These are phyloP conservation scores for Sebastes iracundus DNA, from an alignment of 2,797 vertebrate species.

Conservation along the genomic window DNA sequence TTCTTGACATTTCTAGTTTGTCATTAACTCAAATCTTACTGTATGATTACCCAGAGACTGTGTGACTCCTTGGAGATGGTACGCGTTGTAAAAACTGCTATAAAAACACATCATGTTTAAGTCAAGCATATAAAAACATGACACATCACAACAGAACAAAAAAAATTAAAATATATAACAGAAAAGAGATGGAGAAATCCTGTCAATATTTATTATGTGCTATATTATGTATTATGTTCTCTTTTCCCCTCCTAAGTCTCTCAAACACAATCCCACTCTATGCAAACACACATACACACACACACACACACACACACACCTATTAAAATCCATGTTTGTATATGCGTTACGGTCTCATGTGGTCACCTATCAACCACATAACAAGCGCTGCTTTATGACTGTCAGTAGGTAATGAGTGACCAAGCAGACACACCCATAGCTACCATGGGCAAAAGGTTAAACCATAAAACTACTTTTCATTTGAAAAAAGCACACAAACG, in stretches of 20 bases:
- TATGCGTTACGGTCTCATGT: slow-evolving; percentile 11
- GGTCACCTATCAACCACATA: slow-evolving; percentile 70
- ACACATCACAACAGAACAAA: neutral
- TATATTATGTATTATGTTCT: neutral
- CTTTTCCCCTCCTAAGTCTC: neutral
- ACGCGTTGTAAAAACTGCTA: neutral
- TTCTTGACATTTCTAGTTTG: slow-evolving; percentile 42
- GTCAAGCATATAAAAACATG: slow-evolving; percentile 7
- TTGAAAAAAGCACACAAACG: slow-evolving; percentile 40
- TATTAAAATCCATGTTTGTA: slow-evolving; percentile 20
- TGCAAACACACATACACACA: slow-evolving; percentile 1
- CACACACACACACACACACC: neutral
- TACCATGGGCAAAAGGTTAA: slow-evolving; percentile 74
- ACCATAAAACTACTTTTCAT: slow-evolving; percentile 62
- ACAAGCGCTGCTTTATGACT: slow-evolving; percentile 27
- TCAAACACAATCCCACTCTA: neutral
- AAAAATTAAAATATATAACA: neutral
- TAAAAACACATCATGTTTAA: slow-evolving; percentile 9
- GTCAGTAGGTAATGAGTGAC: neutral
- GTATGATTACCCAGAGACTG: neutral
- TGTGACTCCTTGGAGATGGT: slow-evolving; percentile 5
- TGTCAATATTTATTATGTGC: neutral
- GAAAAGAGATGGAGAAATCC: neutral
- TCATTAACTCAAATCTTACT: slow-evolving; percentile 52
- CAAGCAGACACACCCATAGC: slow-evolving; percentile 44